Percentiles rank a stretch among this genome's conserved stretches.
Evolutionary conservation across 2,113 vertebrate genomes (phyloP).

Genomic region (Cyanocitta stelleri): DNA sequence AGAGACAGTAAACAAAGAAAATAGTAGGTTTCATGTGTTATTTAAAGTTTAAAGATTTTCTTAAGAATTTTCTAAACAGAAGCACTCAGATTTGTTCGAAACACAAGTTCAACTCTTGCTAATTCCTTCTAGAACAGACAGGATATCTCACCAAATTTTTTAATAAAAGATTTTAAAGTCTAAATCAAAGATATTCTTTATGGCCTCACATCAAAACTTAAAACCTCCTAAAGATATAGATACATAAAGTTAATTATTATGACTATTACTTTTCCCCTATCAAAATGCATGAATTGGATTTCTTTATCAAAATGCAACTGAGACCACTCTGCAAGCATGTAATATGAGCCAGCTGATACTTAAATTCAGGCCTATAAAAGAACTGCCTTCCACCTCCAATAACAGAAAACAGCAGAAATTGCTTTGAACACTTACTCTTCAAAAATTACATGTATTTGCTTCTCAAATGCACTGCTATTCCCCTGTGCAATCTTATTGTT

Average conservation of each 20-base stretch:
- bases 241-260: background rate
- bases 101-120: background rate
- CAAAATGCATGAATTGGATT: background rate
- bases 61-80: background rate
- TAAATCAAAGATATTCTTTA: background rate
- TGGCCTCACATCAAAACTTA: background rate
- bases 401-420: background rate
- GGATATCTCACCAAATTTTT: background rate
- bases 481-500: background rate
- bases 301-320: background rate
- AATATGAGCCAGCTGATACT: background rate
- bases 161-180: background rate
- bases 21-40: background rate
- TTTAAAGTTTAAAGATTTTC: background rate
- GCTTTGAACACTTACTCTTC: background rate
- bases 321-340: background rate
- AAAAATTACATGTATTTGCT: background rate
- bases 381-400: background rate
- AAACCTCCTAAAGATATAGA: background rate
- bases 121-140: background rate
- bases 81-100: background rate
- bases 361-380: background rate
- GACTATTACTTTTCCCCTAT: background rate
- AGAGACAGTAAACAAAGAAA: background rate
- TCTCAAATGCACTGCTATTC: background rate